Evolutionary conservation across 2,888 invertebrate species (phyloP), one percentile per base, ranked within the genome.

Genomic region (Spicauda simplicius): DNA sequence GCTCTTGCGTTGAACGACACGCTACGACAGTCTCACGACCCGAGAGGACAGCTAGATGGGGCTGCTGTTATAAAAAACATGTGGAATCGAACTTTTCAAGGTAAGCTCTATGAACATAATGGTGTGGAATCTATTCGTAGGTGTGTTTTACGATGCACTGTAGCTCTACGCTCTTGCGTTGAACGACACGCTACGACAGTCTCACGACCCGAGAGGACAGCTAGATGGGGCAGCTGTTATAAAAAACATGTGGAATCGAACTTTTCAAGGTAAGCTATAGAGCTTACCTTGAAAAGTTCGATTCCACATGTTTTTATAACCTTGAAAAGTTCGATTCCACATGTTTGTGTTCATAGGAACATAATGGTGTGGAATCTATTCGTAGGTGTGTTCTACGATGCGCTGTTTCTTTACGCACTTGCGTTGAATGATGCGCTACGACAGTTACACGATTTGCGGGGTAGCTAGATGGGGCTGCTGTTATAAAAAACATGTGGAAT

Each of bases 341-440:
- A 25, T 25, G 2, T 25, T 94, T 55, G n/a, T n/a, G n/a, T n/a
- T n/a, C n/a, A n/a, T n/a, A n/a, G n/a, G n/a, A n/a, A n/a, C n/a
- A n/a, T n/a, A n/a, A n/a, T n/a, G n/a, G n/a, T n/a, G n/a, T n/a
- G n/a, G n/a, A n/a, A n/a, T n/a, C 25, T 25, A 48, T 98, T 98
- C 87, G 98, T 98, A 61, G 97, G 97, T 0, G 98, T 99, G 1
- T 98, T 99, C 88, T 98, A 99, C 88, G 99, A 99, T 80, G 99
- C 99, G 0, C 98, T 99, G 12, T 94, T 99, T 0, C 95, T 99
- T 48, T 99, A 99, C 86, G 97, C 98, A 0, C 94, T 97, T 67
- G 98, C 98, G 0, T 92, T 99, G 8, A 98, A 98, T 82, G 97
- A 98, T 74, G 98, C 98, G 25, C 91, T 99, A 53, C 83, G 93